phyloP scores from a whole-genome alignment of 1,140 invertebrate species.

The Battus philenor region DNA sequence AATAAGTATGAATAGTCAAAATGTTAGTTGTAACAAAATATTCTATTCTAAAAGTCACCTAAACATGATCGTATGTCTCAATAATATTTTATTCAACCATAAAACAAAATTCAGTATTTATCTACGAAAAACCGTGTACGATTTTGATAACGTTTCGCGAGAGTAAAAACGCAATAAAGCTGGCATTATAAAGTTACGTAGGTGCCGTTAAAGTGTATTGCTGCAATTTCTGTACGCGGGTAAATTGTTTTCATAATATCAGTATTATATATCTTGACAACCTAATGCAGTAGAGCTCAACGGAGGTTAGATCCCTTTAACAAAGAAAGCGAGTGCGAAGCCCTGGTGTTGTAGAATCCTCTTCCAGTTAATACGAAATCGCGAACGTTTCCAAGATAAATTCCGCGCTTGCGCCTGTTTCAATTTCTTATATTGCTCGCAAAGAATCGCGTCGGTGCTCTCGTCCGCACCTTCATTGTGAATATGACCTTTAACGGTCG shows the following conservation, averaged over 20 bases:
- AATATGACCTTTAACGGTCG: neutral
- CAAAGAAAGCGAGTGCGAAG: too few species aligned
- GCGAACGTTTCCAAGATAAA: neutral
- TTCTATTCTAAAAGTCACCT: neutral
- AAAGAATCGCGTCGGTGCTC: neutral
- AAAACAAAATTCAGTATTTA: conserved; percentile 30
- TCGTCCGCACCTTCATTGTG: neutral
- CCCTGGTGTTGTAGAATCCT: too few species aligned
- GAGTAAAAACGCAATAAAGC: conserved; percentile 32
- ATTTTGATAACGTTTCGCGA: conserved; percentile 24
- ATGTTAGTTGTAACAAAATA: neutral
- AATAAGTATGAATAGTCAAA: neutral
- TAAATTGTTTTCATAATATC: conserved; percentile 20
- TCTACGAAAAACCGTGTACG: conserved; percentile 27
- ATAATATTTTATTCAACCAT: conserved; percentile 14
- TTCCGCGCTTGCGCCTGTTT: neutral
- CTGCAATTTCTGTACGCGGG: conserved; percentile 22
- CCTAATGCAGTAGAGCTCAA: conserved; percentile 5
- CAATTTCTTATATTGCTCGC: neutral
- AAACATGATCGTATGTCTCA: neutral
- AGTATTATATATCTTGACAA: neutral
- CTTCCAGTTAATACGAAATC: too few species aligned
- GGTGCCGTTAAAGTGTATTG: conserved; percentile 29
- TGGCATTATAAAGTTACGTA: conserved; percentile 27
- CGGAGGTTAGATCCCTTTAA: neutral